Conservation (phyloP, 2,888 invertebrate species). For the Limnephilus marmoratus region DNA sequence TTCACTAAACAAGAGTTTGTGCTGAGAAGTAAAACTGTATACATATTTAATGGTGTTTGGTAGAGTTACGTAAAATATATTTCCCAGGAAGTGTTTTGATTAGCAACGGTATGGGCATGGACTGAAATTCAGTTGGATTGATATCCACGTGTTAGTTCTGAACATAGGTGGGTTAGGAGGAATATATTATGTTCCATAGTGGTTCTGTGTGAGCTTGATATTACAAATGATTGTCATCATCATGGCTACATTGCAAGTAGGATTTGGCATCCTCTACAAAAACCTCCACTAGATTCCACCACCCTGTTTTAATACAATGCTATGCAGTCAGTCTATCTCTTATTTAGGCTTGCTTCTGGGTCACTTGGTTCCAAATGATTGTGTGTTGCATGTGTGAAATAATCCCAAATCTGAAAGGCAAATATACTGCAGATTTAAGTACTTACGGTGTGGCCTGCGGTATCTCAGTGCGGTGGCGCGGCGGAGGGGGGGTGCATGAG, state of each 20-base stretch:
- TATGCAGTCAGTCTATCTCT: not conserved
- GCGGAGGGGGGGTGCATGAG: slow-evolving; percentile 67
- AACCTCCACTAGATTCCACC: not conserved
- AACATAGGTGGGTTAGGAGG: not conserved
- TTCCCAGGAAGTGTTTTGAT: not conserved
- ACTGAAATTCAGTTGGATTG: not conserved
- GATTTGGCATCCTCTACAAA: not conserved
- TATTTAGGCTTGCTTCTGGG: not conserved
- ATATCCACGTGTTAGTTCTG: not conserved
- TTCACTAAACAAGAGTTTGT: not conserved
- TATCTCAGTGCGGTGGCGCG: slow-evolving; percentile 73
- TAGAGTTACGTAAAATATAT: not conserved
- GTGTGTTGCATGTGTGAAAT: not conserved
- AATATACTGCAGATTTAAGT: slow-evolving; percentile 12
- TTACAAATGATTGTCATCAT: not conserved
- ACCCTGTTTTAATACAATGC: not conserved
- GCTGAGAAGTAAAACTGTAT: not conserved
- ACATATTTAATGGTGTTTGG: not conserved
- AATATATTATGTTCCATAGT: not conserved
- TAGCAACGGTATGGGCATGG: not conserved
- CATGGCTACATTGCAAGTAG: not conserved
- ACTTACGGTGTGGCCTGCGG: slow-evolving; percentile 76
- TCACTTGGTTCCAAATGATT: not conserved
- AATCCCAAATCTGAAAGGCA: not conserved
- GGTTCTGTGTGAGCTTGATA: not conserved